These are phyloP conservation scores for Theretra japonica DNA, from an alignment of 2,888 invertebrate genomes.

Conservation along the genomic window DNA sequence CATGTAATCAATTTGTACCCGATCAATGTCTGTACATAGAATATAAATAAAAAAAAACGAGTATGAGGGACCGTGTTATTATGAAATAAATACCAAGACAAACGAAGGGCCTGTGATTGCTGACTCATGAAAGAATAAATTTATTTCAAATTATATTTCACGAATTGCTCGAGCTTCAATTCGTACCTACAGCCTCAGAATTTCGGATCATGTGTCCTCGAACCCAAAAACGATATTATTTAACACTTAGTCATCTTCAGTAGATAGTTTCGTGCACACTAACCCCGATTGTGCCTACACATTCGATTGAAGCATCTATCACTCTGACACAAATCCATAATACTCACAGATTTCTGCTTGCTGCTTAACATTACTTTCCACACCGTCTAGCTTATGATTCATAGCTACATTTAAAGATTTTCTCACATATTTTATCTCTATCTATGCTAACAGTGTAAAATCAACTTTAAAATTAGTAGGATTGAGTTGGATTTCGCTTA, in stretches of 20 bases:
- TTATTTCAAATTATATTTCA: too few species aligned
- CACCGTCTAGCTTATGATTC: constrained; percentile 27
- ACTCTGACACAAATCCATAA: constrained; percentile 17
- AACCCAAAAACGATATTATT: neutral
- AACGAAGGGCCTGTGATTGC: too few species aligned
- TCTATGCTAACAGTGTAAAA: neutral
- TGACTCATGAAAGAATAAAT: too few species aligned
- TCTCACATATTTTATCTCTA: constrained; percentile 36
- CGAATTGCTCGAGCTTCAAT: too few species aligned
- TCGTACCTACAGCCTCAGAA: too few species aligned
- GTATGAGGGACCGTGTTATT: too few species aligned
- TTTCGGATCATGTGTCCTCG: neutral
- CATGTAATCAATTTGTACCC: too few species aligned
- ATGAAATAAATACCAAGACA: too few species aligned
- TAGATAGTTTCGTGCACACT: neutral
- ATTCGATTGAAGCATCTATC: constrained; percentile 12
- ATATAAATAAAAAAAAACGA: too few species aligned
- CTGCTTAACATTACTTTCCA: constrained; percentile 13
- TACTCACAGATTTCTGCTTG: constrained; percentile 18
- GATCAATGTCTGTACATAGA: too few species aligned
- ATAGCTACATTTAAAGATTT: constrained; percentile 30
- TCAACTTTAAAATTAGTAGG: constrained; percentile 9
- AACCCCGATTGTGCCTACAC: neutral
- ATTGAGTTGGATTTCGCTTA: constrained; percentile 17
- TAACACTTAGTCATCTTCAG: neutral